Percentiles rank a stretch among this genome's conserved stretches.
Conservation (phyloP, 1,140 invertebrate species). For the Drosophila santomea region DNA sequence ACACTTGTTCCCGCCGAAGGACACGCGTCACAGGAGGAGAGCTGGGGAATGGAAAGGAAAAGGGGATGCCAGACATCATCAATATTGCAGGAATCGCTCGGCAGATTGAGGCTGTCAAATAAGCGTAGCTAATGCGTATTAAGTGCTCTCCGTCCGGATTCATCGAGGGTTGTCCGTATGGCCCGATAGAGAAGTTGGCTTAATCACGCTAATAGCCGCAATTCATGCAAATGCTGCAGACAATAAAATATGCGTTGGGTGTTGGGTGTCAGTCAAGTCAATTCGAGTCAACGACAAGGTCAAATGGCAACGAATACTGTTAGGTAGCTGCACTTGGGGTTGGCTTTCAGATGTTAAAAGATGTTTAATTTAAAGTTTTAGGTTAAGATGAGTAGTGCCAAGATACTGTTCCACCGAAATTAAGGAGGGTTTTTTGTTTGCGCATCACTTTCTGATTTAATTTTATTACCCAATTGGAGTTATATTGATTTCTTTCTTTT, state of each 20-base stretch:
- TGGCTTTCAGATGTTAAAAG: background rate
- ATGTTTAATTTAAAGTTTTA: background rate
- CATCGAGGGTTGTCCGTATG: constrained; percentile 11
- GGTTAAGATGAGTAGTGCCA: too few relatives aligned
- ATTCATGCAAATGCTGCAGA: constrained; percentile 70
- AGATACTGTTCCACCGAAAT: background rate
- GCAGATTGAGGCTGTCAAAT: constrained; percentile 70
- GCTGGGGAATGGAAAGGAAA: constrained; percentile 9
- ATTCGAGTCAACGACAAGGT: constrained; percentile 58
- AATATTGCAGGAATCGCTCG: constrained; percentile 64
- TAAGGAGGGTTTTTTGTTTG: constrained; percentile 18
- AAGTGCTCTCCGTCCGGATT: constrained; percentile 63
- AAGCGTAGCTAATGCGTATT: constrained; percentile 80
- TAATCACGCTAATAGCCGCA: constrained; percentile 67
- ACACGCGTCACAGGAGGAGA: constrained; percentile 49
- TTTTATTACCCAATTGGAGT: constrained; percentile 32
- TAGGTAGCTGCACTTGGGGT: constrained; percentile 2
- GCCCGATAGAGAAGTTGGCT: constrained; percentile 26
- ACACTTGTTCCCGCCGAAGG: constrained; percentile 65
- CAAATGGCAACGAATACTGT: constrained; percentile 30
- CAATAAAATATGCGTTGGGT: constrained; percentile 58
- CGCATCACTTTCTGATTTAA: constrained; percentile 48
- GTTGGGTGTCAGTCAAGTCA: constrained; percentile 59
- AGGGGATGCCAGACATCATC: constrained; percentile 60
- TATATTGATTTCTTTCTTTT: constrained; percentile 1